These are phyloP conservation scores for Drosophila prolongata DNA, from an alignment of 2,888 invertebrate genomes.

Conservation along the genomic window DNA sequence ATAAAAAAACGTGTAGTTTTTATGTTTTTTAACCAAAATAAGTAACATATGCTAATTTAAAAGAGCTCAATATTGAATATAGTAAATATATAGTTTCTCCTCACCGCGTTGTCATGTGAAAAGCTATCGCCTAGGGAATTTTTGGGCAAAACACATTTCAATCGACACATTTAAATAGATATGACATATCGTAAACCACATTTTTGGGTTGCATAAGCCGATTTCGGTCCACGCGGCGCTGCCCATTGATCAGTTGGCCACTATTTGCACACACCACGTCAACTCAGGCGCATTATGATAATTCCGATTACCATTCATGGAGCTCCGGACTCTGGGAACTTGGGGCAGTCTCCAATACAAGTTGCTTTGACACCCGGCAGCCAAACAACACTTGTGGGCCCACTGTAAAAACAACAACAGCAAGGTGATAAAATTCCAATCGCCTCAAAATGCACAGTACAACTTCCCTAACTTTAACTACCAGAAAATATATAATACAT, in stretches of 20 bases:
- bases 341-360: conserved; percentile 32
- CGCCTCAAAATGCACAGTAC: conserved; percentile 16
- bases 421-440: conserved; percentile 41
- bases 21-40: too few relatives aligned
- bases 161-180: conserved; percentile 38
- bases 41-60: too few relatives aligned
- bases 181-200: conserved; percentile 38
- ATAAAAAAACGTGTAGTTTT: too few relatives aligned
- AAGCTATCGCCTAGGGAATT: conserved; percentile 14
- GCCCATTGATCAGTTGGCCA: conserved; percentile 29
- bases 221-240: conserved; percentile 12
- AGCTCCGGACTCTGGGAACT: conserved; percentile 13
- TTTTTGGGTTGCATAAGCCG: conserved; percentile 24
- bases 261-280: conserved; percentile 44
- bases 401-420: conserved; percentile 8
- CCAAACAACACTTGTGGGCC: neutral
- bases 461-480: neutral
- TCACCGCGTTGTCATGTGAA: conserved; percentile 6
- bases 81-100: neutral
- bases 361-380: conserved; percentile 14
- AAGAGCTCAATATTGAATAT: too few relatives aligned
- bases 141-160: conserved; percentile 34
- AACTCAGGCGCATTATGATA: conserved; percentile 29
- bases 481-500: too few relatives aligned
- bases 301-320: conserved; percentile 25